These are phyloP conservation scores for Haliclona indistincta DNA, from an alignment of 37 sponge, comb jelly and placozoan genomes.

Conservation along the genomic window DNA sequence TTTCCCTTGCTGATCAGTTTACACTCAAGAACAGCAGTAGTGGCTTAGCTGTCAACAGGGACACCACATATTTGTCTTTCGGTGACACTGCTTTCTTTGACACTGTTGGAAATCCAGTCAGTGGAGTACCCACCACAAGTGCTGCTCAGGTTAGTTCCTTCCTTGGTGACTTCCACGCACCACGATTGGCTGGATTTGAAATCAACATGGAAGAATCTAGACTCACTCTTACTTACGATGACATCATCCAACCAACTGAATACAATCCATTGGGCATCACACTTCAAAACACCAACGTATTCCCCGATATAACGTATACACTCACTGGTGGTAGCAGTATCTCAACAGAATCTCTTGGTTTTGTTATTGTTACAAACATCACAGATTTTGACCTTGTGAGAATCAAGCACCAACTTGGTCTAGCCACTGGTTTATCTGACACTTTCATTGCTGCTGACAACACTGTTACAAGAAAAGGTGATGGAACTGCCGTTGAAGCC, in stretches of 20 bases:
- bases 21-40: slow-evolving; percentile 42
- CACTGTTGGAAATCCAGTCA: slow-evolving; percentile 62
- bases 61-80: slow-evolving; percentile 66
- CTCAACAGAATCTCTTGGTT: slow-evolving; percentile 64
- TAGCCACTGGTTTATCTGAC: slow-evolving; percentile 64
- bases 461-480: slow-evolving; percentile 48
- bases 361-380: slow-evolving; percentile 68
- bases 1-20: slow-evolving; percentile 69
- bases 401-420: slow-evolving; percentile 60
- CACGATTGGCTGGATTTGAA: slow-evolving; percentile 68
- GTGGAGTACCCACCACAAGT: slow-evolving; percentile 29
- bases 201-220: slow-evolving; percentile 78
- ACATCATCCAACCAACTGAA: slow-evolving; percentile 62
- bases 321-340: slow-evolving; percentile 70
- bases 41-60: slow-evolving; percentile 48
- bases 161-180: slow-evolving; percentile 49
- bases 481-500: slow-evolving; percentile 27
- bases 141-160: slow-evolving; percentile 17
- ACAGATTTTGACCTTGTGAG: slow-evolving; percentile 54
- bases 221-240: slow-evolving; percentile 79
- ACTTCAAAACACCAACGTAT: slow-evolving; percentile 61
- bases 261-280: slow-evolving; percentile 70
- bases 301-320: slow-evolving; percentile 38
- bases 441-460: slow-evolving; percentile 64
- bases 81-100: slow-evolving; percentile 64